Conservation (phyloP, 2,797 vertebrate species). For the Pyrocephalus nanus region DNA sequence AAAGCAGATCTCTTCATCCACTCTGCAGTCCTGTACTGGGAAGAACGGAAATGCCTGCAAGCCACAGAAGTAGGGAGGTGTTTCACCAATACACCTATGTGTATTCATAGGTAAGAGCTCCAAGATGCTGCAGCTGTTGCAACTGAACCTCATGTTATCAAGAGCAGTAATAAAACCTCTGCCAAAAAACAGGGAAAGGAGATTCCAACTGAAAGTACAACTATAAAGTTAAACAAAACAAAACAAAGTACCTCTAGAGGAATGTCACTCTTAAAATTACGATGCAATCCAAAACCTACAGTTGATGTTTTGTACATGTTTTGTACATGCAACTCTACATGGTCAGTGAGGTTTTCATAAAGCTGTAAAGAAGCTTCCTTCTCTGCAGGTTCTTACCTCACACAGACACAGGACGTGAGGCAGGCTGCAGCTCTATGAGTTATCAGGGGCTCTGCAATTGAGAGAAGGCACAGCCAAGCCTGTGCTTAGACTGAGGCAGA, state of each 20-base stretch:
- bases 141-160: background rate
- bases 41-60: background rate
- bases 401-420: background rate
- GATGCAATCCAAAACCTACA: background rate
- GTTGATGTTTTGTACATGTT: background rate
- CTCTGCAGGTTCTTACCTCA: background rate
- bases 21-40: background rate
- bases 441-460: background rate
- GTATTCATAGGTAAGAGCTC: background rate
- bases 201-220: background rate
- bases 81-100: background rate
- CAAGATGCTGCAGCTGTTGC: background rate
- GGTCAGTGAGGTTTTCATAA: background rate
- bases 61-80: background rate
- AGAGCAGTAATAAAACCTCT: background rate
- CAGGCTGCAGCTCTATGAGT: background rate
- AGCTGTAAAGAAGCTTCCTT: background rate
- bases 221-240: background rate
- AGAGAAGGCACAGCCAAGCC: background rate
- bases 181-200: background rate
- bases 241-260: background rate
- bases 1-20: background rate
- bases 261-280: background rate
- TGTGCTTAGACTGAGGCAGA: rapidly evolving
- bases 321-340: background rate